Evolutionary conservation across 2,797 vertebrate genomes (phyloP).

Genomic region (Ptychobarbus kaznakovi): DNA sequence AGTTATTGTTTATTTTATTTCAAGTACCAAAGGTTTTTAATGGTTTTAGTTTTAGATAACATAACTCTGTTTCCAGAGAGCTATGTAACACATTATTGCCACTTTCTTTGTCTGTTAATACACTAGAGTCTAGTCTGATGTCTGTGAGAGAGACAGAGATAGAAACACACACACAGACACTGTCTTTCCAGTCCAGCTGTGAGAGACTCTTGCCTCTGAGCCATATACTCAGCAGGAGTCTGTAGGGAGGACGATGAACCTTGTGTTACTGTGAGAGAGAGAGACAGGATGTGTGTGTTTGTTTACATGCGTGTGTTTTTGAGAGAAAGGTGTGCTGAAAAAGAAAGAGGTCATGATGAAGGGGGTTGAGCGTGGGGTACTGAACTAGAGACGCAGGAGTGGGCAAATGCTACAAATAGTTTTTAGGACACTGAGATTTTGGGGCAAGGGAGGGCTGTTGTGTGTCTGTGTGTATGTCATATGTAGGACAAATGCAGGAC

Average conservation of each 20-base stretch:
- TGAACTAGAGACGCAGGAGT: conserved; percentile 10
- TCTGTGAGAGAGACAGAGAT: not conserved
- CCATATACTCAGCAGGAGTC: not conserved
- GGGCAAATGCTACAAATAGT: conserved; percentile 45
- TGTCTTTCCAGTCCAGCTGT: conserved; percentile 32
- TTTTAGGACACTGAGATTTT: conserved; percentile 52
- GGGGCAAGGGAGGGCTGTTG: conserved; percentile 32
- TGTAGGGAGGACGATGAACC: not conserved
- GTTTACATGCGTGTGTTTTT: conserved; percentile 18
- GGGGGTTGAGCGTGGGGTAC: conserved; percentile 20
- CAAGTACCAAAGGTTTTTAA: not conserved
- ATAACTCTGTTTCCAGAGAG: not conserved
- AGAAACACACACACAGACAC: not conserved
- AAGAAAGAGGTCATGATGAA: conserved; percentile 34
- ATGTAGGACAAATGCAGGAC: conserved; percentile 51
- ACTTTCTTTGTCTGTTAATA: not conserved
- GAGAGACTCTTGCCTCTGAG: not conserved
- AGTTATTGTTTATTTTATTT: not conserved
- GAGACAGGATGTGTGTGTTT: not conserved
- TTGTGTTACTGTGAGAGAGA: conserved; percentile 2
- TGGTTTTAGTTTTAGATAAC: not conserved
- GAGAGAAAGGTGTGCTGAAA: conserved; percentile 21
- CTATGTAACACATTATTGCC: not conserved
- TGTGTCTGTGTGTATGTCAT: conserved; percentile 32
- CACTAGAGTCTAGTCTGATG: not conserved